Conservation (phyloP, 2,888 invertebrate genomes). For the Coelogynopora nodosa region DNA sequence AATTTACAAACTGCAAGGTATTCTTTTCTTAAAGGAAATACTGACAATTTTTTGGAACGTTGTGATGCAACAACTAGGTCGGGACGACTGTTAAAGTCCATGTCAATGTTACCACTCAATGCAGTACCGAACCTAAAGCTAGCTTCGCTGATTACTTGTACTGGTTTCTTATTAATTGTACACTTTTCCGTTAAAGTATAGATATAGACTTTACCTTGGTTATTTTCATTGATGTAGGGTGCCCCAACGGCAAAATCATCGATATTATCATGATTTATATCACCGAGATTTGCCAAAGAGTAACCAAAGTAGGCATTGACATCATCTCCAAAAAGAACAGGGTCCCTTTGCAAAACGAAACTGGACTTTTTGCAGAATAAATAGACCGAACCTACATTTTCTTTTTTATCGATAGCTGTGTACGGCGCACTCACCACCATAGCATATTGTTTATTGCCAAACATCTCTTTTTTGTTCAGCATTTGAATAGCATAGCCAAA, state of each 20-base stretch:
- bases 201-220: background rate
- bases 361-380: background rate
- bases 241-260: slow-evolving; percentile 36
- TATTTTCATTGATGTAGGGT: background rate
- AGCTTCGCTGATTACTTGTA: background rate
- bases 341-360: too few species aligned
- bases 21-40: background rate
- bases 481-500: background rate
- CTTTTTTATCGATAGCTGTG: background rate
- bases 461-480: background rate
- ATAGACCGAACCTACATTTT: background rate
- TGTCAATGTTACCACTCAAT: background rate
- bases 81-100: slow-evolving; percentile 7
- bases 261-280: background rate
- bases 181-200: background rate
- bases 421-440: background rate
- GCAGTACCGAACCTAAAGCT: background rate
- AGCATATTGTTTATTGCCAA: background rate
- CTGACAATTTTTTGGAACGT: background rate
- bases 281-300: slow-evolving; percentile 15
- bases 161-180: background rate
- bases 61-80: slow-evolving; percentile 7
- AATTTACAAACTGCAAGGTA: background rate
- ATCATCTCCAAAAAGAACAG: background rate
- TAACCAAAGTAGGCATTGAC: background rate